A percentile compares a stretch with the other conserved stretches of the same genome.
Conservation (phyloP, 2,888 invertebrate species). For the Drosophila sordidapex region DNA sequence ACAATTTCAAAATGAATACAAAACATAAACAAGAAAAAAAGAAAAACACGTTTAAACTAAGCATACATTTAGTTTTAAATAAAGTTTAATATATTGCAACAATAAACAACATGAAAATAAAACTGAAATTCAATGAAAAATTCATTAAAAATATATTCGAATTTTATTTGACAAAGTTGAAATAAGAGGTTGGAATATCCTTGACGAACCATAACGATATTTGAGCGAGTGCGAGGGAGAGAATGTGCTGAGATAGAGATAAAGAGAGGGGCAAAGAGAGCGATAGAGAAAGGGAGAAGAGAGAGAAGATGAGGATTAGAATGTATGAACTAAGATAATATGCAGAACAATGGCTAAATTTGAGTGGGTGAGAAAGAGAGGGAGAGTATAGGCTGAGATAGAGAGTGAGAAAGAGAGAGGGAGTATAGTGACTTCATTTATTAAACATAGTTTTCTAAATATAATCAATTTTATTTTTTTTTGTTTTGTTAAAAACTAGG, state of each 20-base stretch:
- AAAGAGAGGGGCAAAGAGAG: background rate
- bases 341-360: background rate
- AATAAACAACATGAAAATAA: slow-evolving; percentile 79
- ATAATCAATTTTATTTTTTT: background rate
- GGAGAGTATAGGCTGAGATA: background rate
- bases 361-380: background rate
- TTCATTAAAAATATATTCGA: background rate
- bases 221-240: background rate
- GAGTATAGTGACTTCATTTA: background rate
- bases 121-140: slow-evolving; percentile 57
- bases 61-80: slow-evolving; percentile 75
- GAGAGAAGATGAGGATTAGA: background rate
- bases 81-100: slow-evolving; percentile 80
- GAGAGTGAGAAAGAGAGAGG: background rate
- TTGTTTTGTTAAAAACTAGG: background rate
- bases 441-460: background rate
- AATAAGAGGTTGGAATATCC: background rate
- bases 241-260: background rate
- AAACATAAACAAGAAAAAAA: slow-evolving; percentile 13
- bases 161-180: background rate
- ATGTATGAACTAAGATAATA: background rate
- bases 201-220: background rate
- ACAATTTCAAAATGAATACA: slow-evolving; percentile 48
- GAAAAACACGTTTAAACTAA: slow-evolving; percentile 64
- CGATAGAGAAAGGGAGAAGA: background rate